Conservation (phyloP, 2,888 invertebrate genomes). For the Platycheirus albimanus region DNA sequence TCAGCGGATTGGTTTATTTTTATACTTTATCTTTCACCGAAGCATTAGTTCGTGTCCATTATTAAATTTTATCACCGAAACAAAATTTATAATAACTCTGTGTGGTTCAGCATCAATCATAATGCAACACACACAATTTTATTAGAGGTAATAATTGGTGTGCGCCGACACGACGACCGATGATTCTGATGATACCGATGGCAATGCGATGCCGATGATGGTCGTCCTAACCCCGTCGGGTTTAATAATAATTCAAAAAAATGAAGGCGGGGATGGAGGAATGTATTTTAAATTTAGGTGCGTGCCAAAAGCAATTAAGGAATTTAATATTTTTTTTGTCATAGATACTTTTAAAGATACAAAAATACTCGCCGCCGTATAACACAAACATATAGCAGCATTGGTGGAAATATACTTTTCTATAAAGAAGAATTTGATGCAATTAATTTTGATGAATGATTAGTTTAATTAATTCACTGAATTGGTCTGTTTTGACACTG, state of each 20-base stretch:
- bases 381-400: background rate
- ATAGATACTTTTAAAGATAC: slow-evolving; percentile 20
- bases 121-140: slow-evolving; percentile 57
- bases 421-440: slow-evolving; percentile 26
- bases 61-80: slow-evolving; percentile 68
- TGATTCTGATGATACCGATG: background rate
- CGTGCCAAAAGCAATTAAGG: slow-evolving; percentile 71
- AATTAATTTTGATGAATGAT: slow-evolving; percentile 62
- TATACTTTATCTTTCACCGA: slow-evolving; percentile 3
- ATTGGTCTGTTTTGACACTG: slow-evolving; percentile 27
- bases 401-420: background rate
- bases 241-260: slow-evolving; percentile 41
- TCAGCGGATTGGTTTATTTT: slow-evolving; percentile 23
- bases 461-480: slow-evolving; percentile 28
- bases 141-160: slow-evolving; percentile 34
- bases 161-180: background rate
- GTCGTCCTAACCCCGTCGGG: background rate
- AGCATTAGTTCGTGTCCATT: slow-evolving; percentile 60
- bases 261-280: slow-evolving; percentile 23
- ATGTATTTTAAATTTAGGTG: slow-evolving; percentile 63
- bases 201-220: background rate
- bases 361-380: too few relatives aligned
- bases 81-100: slow-evolving; percentile 57
- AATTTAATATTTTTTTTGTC: slow-evolving; percentile 57
- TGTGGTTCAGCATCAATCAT: slow-evolving; percentile 59